Base-by-base conservation (phyloP, 2,888 invertebrate genomes). In the Metalampra italica region DNA sequence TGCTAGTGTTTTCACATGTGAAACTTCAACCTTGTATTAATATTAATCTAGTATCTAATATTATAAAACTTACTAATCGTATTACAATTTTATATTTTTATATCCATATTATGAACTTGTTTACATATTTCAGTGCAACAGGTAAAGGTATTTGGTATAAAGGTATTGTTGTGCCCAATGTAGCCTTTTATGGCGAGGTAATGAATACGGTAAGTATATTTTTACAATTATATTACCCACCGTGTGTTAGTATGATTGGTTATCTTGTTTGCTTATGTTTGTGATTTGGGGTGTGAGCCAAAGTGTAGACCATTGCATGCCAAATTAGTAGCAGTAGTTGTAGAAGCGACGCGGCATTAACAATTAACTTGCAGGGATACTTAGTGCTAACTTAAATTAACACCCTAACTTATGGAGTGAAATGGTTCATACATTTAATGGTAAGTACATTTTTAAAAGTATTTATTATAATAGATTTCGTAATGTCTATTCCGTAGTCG, bases 1-100 rank as follows among this genome's bases (percentile, higher is more conserved):
- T 88, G 89, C 89, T 87, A 86, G 88, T 89, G 89, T 89, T 87
- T 87, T 89, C 89, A 89, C 89, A 89, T 89, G 89, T 89, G 89
- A 89, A 88, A 86, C 82, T 79, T 75, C 80, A 77, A 84, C 76
- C 79, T 74, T 80, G 78, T 79, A 74, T 76, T 78, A 78, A 77
- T 62, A 59, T 36, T 71, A 81, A 46, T 46, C 9, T 50, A 38
- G 81, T 72, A 85, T 83, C 75, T 75, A 69, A 70, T 86, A 86
- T 82, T 83, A 84, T 86, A 78, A n/a, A 83, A 83, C 61, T 87
- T 9, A 87, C 87, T 87, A 87, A 87, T 87, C 74, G 64, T 77
- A 75, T 75, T 78, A 74, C 75, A 75, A 68, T 71, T 71, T 60
- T 78, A 77, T 80, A 78, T 78, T 75, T 68, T 73, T 72, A 75